Evolutionary conservation across 2,888 invertebrate species (phyloP).

Genomic region (Apodemia mormo): DNA sequence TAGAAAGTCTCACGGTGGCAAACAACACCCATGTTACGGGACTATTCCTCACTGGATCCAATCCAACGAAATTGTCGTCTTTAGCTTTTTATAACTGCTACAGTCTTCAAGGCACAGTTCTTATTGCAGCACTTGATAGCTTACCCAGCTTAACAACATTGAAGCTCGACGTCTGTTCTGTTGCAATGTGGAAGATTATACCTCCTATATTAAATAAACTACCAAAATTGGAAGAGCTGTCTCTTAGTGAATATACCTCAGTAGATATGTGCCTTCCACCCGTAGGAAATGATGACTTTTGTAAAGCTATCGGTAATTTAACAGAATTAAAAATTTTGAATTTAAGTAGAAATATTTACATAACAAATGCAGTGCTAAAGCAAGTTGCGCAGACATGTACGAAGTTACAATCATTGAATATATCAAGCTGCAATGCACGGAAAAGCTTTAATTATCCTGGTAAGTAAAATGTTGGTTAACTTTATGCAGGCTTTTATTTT

Average conservation of each 20-base stretch:
- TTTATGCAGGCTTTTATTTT: too few relatives aligned
- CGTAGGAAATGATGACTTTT: constrained; percentile 54
- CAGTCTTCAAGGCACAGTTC: constrained; percentile 65
- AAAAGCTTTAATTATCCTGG: constrained; percentile 50
- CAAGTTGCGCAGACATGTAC: constrained; percentile 71
- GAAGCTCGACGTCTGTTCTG: constrained; percentile 61
- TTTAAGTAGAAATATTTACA: constrained; percentile 66
- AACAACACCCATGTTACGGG: constrained; percentile 72
- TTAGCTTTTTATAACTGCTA: constrained; percentile 70
- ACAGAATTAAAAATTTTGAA: constrained; percentile 69
- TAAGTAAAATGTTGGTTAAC: constrained; percentile 36
- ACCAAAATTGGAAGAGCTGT: constrained; percentile 60
- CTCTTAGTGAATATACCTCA: constrained; percentile 63
- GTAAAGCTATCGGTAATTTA: constrained; percentile 61
- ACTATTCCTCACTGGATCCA: constrained; percentile 60
- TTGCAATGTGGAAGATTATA: constrained; percentile 65
- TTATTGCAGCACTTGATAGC: constrained; percentile 57
- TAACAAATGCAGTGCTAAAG: constrained; percentile 78
- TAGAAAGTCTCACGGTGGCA: constrained; percentile 60
- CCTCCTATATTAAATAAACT: constrained; percentile 62
- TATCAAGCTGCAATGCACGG: constrained; percentile 67
- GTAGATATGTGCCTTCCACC: constrained; percentile 45
- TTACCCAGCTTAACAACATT: constrained; percentile 57
- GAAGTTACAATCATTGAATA: constrained; percentile 66
- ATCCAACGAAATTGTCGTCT: constrained; percentile 52